Evolutionary conservation across 2,888 invertebrate genomes (phyloP).

Genomic region (Allophyes oxyacanthae): DNA sequence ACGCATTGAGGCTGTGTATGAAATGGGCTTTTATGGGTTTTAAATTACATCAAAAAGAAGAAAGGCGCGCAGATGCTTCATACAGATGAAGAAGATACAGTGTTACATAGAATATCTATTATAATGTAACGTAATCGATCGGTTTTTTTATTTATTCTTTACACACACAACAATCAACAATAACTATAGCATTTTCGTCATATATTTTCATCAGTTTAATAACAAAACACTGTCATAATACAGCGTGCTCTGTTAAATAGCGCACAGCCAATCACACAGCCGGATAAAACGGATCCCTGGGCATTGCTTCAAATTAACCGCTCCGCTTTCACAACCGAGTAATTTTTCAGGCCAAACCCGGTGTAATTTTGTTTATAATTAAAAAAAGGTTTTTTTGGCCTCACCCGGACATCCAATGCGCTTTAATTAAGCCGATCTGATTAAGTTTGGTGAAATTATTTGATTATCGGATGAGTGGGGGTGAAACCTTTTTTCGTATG

Average conservation of each 20-base stretch:
- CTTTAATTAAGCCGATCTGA: slow-evolving; percentile 43
- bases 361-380: slow-evolving; percentile 57
- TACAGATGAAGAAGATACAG: not conserved
- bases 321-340: slow-evolving; percentile 53
- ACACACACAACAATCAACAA: no score
- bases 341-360: slow-evolving; percentile 43
- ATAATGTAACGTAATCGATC: no score
- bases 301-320: slow-evolving; percentile 57
- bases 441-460: slow-evolving; percentile 32
- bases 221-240: slow-evolving; percentile 1
- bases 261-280: slow-evolving; percentile 52
- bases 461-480: slow-evolving; percentile 3
- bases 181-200: no score
- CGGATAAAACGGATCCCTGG: slow-evolving; percentile 53
- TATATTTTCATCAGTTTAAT: no score
- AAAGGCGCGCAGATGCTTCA: slow-evolving; percentile 14
- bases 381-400: slow-evolving; percentile 40
- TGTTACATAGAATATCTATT: no score
- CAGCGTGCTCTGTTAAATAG: slow-evolving; percentile 35
- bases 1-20: slow-evolving; percentile 19
- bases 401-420: slow-evolving; percentile 24
- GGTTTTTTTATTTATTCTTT: no score
- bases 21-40: slow-evolving; percentile 31
- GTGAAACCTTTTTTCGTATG: not conserved
- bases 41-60: slow-evolving; percentile 30